A percentile compares a stretch with the other conserved stretches of the same genome.
Conservation (phyloP, 2,113 vertebrate species). For the Neodon shergylaensis region DNA sequence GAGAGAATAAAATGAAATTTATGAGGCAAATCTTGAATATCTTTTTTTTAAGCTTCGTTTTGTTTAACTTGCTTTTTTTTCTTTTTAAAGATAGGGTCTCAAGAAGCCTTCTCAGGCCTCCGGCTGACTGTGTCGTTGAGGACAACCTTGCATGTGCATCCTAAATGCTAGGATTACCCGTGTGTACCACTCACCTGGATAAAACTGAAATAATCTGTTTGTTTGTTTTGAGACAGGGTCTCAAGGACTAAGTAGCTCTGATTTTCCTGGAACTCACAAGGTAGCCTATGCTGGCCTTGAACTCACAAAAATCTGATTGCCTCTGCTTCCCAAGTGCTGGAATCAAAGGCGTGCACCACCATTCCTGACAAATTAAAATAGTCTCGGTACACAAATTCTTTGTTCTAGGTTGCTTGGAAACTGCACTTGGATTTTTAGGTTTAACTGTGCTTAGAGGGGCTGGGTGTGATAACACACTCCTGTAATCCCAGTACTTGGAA, state of each 20-base stretch:
- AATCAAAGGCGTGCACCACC: background rate
- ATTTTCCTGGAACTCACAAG: background rate
- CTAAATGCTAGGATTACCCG: background rate
- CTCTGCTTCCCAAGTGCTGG: background rate
- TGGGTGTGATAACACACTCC: background rate
- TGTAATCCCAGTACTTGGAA: background rate
- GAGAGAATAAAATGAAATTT: slow-evolving; percentile 39
- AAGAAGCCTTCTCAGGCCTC: background rate
- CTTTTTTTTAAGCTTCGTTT: background rate
- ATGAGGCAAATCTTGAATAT: background rate
- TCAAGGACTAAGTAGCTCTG: background rate
- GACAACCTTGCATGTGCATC: background rate
- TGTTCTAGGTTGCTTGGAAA: background rate
- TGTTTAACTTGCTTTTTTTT: background rate
- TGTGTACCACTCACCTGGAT: background rate
- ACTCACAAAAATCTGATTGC: background rate
- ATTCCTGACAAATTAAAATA: background rate
- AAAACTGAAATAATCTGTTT: background rate
- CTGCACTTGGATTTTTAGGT: background rate
- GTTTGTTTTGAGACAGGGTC: background rate
- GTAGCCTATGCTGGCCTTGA: background rate
- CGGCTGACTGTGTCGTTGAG: background rate
- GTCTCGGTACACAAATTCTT: background rate
- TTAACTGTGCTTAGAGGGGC: background rate
- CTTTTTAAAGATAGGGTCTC: background rate